Evolutionary conservation across 2,888 invertebrate genomes (phyloP).

Genomic region (Clunio marinus): DNA sequence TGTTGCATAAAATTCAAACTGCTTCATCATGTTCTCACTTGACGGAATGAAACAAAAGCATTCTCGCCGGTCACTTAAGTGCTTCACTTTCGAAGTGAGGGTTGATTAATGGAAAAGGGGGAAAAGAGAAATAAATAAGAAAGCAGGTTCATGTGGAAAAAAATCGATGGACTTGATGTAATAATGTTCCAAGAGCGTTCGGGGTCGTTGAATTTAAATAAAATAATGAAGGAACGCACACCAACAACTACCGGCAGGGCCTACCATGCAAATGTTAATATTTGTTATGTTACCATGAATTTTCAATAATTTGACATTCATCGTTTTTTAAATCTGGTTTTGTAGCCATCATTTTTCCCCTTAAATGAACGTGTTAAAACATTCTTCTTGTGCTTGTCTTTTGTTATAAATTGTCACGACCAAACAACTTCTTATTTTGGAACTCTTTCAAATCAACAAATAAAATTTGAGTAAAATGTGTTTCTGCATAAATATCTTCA

Average conservation of each 20-base stretch:
- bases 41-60: neutral
- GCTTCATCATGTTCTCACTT: slow-evolving; percentile 24
- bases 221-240: neutral
- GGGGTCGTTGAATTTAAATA: slow-evolving; percentile 28
- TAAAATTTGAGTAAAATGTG: neutral
- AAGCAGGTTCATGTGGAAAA: slow-evolving; percentile 28
- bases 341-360: neutral
- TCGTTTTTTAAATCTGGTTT: no score
- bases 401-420: neutral
- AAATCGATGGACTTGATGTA: slow-evolving; percentile 22
- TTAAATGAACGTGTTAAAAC: slow-evolving; percentile 16
- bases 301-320: no score
- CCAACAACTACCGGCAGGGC: neutral
- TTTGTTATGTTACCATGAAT: neutral
- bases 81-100: neutral
- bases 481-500: slow-evolving; percentile 28
- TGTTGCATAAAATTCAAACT: slow-evolving; percentile 27
- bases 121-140: neutral
- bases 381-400: neutral
- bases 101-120: slow-evolving; percentile 24
- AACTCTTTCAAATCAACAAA: no score
- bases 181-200: neutral
- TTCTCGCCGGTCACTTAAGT: slow-evolving; percentile 22
- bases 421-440: no score
- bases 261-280: neutral